Evolutionary conservation across 2,888 invertebrate genomes (phyloP).

Genomic region (Andrena minutula): DNA sequence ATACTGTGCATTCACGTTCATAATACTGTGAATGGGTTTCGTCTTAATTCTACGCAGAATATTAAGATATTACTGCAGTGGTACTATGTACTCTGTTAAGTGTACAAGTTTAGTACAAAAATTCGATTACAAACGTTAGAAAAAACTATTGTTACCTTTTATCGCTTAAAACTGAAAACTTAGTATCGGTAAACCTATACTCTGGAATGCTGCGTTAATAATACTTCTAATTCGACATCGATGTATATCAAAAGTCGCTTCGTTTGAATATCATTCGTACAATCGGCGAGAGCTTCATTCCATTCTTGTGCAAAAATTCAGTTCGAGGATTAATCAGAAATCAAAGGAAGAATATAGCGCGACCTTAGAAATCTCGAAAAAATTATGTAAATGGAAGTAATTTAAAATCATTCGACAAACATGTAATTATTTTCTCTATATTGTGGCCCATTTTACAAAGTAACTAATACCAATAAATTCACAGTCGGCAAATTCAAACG

Average conservation of each 20-base stretch:
- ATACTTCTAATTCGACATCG: slow-evolving; percentile 62
- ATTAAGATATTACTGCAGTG: slow-evolving; percentile 51
- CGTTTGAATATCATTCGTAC: slow-evolving; percentile 42
- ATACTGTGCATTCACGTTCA: slow-evolving; percentile 57
- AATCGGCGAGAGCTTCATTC: slow-evolving; percentile 42
- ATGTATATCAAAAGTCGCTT: slow-evolving; percentile 52
- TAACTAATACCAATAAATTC: slow-evolving; percentile 20
- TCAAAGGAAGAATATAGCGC: slow-evolving; percentile 43
- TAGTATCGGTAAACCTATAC: slow-evolving; percentile 54
- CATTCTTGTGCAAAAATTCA: slow-evolving; percentile 60
- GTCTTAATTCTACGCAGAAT: slow-evolving; percentile 59
- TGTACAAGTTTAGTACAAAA: slow-evolving; percentile 59
- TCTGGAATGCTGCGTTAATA: slow-evolving; percentile 69
- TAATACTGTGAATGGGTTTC: slow-evolving; percentile 72
- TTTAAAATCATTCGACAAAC: slow-evolving; percentile 17
- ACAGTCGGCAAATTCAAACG: slow-evolving; percentile 7
- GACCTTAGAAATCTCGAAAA: slow-evolving; percentile 7
- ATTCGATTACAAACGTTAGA: slow-evolving; percentile 55
- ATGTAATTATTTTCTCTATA: slow-evolving; percentile 11
- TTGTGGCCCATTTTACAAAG: slow-evolving; percentile 36
- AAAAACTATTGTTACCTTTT: slow-evolving; percentile 51
- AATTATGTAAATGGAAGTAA: slow-evolving; percentile 25
- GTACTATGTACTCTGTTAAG: slow-evolving; percentile 40
- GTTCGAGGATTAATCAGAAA: slow-evolving; percentile 34
- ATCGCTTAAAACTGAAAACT: slow-evolving; percentile 50